phyloP scores from a whole-genome alignment of 2,888 invertebrate genomes.

The Monochamus alternatus region DNA sequence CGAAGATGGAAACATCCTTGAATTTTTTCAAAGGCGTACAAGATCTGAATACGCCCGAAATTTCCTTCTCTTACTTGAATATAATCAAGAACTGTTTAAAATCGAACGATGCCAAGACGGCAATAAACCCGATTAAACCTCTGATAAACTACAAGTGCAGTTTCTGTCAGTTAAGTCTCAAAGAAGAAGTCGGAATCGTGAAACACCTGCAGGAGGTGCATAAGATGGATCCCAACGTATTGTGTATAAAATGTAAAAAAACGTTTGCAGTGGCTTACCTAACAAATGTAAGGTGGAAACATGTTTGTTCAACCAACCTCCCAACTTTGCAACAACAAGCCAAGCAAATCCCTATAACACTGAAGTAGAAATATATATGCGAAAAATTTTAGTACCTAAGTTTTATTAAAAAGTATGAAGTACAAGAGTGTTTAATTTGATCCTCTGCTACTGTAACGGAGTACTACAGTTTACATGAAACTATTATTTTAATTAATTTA shows the following conservation, averaged over 20 bases:
- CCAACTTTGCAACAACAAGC: not conserved
- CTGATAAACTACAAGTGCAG: slow-evolving; percentile 47
- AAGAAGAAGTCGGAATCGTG: slow-evolving; percentile 36
- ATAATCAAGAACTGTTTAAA: slow-evolving; percentile 33
- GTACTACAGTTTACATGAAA: too few species aligned
- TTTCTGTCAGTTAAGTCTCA: slow-evolving; percentile 47
- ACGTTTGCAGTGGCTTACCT: slow-evolving; percentile 44
- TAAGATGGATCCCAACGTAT: slow-evolving; percentile 56
- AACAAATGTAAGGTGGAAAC: slow-evolving; percentile 52
- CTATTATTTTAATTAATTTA: too few species aligned
- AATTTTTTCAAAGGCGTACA: slow-evolving; percentile 46
- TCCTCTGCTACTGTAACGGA: too few species aligned
- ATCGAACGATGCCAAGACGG: not conserved
- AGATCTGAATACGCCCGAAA: slow-evolving; percentile 33
- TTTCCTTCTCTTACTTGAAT: slow-evolving; percentile 47
- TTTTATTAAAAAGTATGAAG: too few species aligned
- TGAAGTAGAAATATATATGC: not conserved
- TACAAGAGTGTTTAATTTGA: too few species aligned
- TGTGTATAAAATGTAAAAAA: slow-evolving; percentile 54
- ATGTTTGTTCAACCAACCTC: slow-evolving; percentile 42
- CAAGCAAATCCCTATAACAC: not conserved
- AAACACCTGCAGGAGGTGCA: slow-evolving; percentile 54
- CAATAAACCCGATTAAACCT: slow-evolving; percentile 4
- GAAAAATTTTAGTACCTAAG: too few species aligned
- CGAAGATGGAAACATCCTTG: slow-evolving; percentile 55